phyloP scores from a whole-genome alignment of 2,797 vertebrate species.

The Sebastes trivittatus region DNA sequence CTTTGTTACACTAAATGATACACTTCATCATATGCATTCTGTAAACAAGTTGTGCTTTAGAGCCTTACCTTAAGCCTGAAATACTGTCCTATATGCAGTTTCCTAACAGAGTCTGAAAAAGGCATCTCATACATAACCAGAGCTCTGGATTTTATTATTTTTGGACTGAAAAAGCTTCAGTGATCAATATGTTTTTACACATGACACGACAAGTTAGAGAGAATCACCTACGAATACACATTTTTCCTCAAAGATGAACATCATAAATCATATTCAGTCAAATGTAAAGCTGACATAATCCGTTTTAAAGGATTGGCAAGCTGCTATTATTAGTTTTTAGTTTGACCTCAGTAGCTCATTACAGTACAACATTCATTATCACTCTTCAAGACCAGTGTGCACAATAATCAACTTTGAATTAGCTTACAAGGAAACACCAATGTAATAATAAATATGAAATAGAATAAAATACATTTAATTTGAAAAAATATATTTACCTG shows the following conservation, averaged over 20 bases:
- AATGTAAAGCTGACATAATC: slow-evolving; percentile 14
- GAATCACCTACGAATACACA: neutral
- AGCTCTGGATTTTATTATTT: neutral
- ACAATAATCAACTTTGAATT: neutral
- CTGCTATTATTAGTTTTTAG: neutral
- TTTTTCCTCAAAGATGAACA: slow-evolving; percentile 3
- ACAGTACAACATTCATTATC: neutral
- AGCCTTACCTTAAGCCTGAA: neutral
- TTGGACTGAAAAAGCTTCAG: neutral
- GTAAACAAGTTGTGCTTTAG: neutral
- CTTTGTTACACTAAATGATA: neutral
- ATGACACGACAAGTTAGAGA: neutral
- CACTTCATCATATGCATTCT: neutral
- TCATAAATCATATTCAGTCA: slow-evolving; percentile 14
- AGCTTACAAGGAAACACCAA: neutral
- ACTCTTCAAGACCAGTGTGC: neutral
- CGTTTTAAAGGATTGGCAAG: neutral
- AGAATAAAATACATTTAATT: neutral
- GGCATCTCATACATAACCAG: neutral
- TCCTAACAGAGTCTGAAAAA: neutral
- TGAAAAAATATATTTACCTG: slow-evolving; percentile 54
- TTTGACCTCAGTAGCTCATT: neutral
- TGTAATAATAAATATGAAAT: neutral
- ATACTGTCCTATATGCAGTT: neutral
- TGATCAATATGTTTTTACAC: neutral